A percentile compares a stretch with the other conserved stretches of the same genome.
phyloP scores from a whole-genome alignment of 1,140 invertebrate genomes.

The Pogonus chalceus region DNA sequence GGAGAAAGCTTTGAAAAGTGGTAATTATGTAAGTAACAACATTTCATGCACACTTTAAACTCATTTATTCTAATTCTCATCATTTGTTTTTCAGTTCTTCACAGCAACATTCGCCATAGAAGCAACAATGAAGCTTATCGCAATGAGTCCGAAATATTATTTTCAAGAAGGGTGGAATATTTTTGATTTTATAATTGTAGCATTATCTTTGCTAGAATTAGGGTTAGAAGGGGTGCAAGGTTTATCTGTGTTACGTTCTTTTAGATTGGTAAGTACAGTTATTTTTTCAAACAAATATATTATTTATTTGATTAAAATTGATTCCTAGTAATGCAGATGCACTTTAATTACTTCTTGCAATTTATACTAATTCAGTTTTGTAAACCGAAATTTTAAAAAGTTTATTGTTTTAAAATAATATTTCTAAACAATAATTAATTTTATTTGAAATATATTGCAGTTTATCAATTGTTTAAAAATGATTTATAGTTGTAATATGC shows the following conservation, averaged over 20 bases:
- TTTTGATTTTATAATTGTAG: constrained; percentile 97
- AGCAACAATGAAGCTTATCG: constrained; percentile 89
- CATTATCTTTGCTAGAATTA: constrained; percentile 87
- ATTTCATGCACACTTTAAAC: neutral
- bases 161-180: constrained; percentile 99
- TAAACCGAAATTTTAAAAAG: too few species aligned
- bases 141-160: constrained; percentile 94
- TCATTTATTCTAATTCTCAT: neutral
- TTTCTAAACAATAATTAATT: too few species aligned
- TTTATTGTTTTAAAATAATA: too few species aligned
- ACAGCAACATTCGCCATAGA: constrained; percentile 96
- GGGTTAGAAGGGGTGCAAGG: constrained; percentile 88
- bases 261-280: constrained; percentile 80
- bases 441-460: too few species aligned
- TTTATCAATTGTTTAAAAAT: neutral
- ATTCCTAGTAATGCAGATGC: too few species aligned
- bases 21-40: constrained; percentile 79
- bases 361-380: too few species aligned
- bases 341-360: too few species aligned
- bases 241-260: constrained; percentile 91
- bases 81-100: constrained; percentile 67
- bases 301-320: neutral
- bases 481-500: neutral
- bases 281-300: neutral
- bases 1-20: constrained; percentile 74